phyloP scores from a whole-genome alignment of 1,140 invertebrate species.

The Aphis gossypii region DNA sequence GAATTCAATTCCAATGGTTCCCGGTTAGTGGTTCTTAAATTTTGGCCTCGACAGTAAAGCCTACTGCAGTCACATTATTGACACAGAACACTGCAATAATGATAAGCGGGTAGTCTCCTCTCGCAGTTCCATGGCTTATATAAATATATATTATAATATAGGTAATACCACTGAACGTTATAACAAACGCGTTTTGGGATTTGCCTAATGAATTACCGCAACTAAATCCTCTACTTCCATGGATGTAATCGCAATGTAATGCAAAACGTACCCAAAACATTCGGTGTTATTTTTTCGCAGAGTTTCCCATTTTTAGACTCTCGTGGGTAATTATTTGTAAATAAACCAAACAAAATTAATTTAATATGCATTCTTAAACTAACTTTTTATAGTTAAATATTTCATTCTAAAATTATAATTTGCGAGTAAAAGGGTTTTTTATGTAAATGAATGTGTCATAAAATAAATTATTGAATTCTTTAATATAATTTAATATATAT shows the following conservation, averaged over 20 bases:
- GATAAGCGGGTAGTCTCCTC: not conserved
- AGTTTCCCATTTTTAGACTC: not conserved
- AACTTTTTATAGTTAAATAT: not conserved
- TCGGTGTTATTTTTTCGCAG: not conserved
- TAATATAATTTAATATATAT: not conserved
- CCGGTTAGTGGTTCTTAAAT: constrained; percentile 37
- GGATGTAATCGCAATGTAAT: not conserved
- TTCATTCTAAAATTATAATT: not conserved
- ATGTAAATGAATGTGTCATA: not conserved
- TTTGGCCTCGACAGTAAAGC: not conserved
- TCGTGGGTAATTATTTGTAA: not conserved
- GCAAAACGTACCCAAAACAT: not conserved
- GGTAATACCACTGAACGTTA: not conserved
- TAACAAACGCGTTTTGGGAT: not conserved
- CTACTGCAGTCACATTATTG: not conserved
- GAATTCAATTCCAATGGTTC: constrained; percentile 29
- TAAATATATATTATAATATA: not conserved
- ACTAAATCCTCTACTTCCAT: not conserved
- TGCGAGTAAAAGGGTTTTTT: not conserved
- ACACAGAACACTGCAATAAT: not conserved
- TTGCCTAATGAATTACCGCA: not conserved
- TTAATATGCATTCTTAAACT: not conserved
- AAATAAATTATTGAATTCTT: constrained; percentile 10
- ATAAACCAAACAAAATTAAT: not conserved
- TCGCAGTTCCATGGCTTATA: not conserved